These are phyloP conservation scores for Apodemus speciosus DNA, from an alignment of 2,113 vertebrate genomes.

Conservation along the genomic window DNA sequence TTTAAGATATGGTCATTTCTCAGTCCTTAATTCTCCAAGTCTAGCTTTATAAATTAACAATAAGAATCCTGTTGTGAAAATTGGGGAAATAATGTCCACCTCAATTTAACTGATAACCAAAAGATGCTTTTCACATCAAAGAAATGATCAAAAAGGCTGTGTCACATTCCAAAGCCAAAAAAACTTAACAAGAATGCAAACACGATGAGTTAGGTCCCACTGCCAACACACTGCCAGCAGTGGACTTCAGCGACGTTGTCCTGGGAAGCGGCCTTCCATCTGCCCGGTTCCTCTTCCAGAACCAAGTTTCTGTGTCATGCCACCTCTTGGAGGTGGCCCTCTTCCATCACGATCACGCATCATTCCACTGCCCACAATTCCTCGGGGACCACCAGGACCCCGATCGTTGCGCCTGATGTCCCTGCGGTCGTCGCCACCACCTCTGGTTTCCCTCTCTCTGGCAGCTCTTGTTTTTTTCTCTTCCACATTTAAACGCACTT, in stretches of 20 bases:
- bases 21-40: slow-evolving; percentile 87
- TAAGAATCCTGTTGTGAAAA: slow-evolving; percentile 91
- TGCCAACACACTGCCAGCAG: slow-evolving; percentile 85
- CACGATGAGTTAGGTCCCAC: slow-evolving; percentile 94
- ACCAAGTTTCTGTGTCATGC: slow-evolving; percentile 93
- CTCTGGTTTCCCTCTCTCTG: slow-evolving; percentile 93
- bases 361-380: slow-evolving; percentile 94
- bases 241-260: slow-evolving; percentile 91
- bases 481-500: slow-evolving; percentile 98
- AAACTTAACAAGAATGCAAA: slow-evolving; percentile 94
- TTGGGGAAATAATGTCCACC: slow-evolving; percentile 91
- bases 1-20: slow-evolving; percentile 83
- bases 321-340: slow-evolving; percentile 92
- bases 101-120: slow-evolving; percentile 92
- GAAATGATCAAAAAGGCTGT: slow-evolving; percentile 94
- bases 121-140: slow-evolving; percentile 93
- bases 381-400: slow-evolving; percentile 92
- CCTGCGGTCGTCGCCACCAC: slow-evolving; percentile 92
- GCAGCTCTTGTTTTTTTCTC: slow-evolving; percentile 97
- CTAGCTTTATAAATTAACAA: slow-evolving; percentile 93
- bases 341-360: slow-evolving; percentile 95
- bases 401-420: slow-evolving; percentile 94
- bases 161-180: slow-evolving; percentile 99
- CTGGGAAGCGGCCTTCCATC: slow-evolving; percentile 93
- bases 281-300: slow-evolving; percentile 91